Base-by-base conservation (phyloP, 2,797 vertebrate species). In the Rousettus madagascariensis region DNA sequence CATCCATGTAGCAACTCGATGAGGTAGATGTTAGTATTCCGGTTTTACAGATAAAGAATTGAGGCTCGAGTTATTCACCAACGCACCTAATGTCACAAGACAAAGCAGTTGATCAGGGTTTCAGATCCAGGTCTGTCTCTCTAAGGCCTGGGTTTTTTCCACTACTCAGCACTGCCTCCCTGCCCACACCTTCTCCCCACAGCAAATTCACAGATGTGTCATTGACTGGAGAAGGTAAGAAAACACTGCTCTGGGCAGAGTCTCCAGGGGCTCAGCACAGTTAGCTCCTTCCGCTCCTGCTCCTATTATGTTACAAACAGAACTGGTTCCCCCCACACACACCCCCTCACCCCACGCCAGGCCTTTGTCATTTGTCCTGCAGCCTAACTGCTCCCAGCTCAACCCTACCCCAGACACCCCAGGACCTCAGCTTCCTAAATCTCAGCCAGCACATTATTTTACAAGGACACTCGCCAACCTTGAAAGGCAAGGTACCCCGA, bases 401-500 rank as follows among this genome's bases (percentile, higher is more conserved):
- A 33, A 63, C 68, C 51, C 74, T 82, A 87, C 57, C 82, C 80
- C 90, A 71, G 24, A 87, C 80, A 85, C 93, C 49, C 90, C 51
- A 90, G 69, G 92, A 77, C 88, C 83, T 89, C 90, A 28, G 90
- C 77, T 95, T 84, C 88, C 96, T 72, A 94, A 94, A 93, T 95
- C 92, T 91, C 96, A 82, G 82, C 78, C 88, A 88, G 86, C 86
- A 95, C 19, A 28, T 90, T 82, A 80, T 95, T 96, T 88, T 85
- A 90, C 96, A 97, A 97, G 96, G 97, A 96, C 97, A 95, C 89
- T 91, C 46, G 2, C 87, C 97, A 97, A 97, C 96, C 97, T 97
- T 97, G 91, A 96, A 97, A 97, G 74, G 75, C 80, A 85, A 92
- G 90, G 95, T 89, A 92, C 95, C 96, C 90, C 3, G 46, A 94